Evolutionary conservation across 64 coral and sea anemone genomes (phyloP).

Genomic region (Acropora yongei): DNA sequence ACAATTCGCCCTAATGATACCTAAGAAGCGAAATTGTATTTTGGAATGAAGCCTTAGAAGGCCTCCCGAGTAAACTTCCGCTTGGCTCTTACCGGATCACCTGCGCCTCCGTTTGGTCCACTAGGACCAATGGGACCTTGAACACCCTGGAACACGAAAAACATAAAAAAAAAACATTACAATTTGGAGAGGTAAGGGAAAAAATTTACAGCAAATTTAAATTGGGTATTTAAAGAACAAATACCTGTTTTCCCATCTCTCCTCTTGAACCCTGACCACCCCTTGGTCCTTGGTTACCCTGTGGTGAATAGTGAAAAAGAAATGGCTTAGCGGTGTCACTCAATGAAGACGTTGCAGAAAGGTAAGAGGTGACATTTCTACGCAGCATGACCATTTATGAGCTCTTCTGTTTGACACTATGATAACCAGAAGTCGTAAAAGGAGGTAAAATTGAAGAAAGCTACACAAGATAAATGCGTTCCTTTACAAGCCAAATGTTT

Average conservation of each 20-base stretch:
- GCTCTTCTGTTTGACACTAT: too few relatives aligned
- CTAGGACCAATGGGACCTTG: background rate
- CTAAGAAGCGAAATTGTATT: too few relatives aligned
- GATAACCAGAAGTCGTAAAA: too few relatives aligned
- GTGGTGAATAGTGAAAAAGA: background rate
- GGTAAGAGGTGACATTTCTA: too few relatives aligned
- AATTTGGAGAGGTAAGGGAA: background rate
- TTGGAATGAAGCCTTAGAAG: too few relatives aligned
- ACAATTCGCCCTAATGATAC: too few relatives aligned
- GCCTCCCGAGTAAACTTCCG: too few relatives aligned
- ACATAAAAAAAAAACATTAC: background rate
- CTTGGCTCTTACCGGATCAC: background rate
- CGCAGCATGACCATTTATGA: too few relatives aligned
- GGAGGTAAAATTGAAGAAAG: background rate
- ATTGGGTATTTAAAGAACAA: background rate
- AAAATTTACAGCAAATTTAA: too few relatives aligned
- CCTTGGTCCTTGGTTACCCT: conserved; percentile 15
- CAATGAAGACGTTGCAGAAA: background rate
- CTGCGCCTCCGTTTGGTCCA: conserved; percentile 7
- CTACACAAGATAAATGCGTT: background rate
- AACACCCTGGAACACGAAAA: background rate
- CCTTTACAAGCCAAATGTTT: background rate
- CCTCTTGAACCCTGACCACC: background rate
- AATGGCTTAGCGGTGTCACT: background rate
- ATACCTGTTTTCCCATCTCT: conserved; percentile 12